These are phyloP conservation scores for Ypsolopha scabrella DNA, from an alignment of 2,888 invertebrate genomes.

Conservation along the genomic window DNA sequence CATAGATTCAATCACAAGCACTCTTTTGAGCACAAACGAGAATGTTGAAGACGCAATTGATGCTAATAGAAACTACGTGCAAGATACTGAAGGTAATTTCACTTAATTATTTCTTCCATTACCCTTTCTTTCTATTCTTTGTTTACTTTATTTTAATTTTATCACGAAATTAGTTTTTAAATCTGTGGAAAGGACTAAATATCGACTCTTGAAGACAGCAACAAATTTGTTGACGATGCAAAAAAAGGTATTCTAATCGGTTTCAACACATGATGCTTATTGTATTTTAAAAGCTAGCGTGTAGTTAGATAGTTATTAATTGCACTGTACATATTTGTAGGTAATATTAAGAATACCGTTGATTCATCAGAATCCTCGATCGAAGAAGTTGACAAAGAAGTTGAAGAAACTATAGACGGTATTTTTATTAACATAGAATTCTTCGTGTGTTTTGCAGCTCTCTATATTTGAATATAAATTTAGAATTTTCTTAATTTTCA, in stretches of 20 bases:
- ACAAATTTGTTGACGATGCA: too few species aligned
- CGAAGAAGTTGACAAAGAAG: slow-evolving; percentile 16
- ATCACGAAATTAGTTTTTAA: too few species aligned
- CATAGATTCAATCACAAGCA: slow-evolving; percentile 31
- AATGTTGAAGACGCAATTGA: slow-evolving; percentile 14
- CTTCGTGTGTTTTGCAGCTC: too few species aligned
- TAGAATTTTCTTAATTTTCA: too few species aligned
- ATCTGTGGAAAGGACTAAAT: too few species aligned
- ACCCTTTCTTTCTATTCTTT: slow-evolving; percentile 5
- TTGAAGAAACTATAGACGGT: slow-evolving; percentile 24
- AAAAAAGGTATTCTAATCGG: too few species aligned
- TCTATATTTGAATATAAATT: too few species aligned
- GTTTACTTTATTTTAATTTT: not conserved
- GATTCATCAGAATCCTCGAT: slow-evolving; percentile 14
- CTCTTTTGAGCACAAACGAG: slow-evolving; percentile 21
- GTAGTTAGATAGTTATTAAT: not conserved
- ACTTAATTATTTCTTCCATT: not conserved
- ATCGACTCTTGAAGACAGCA: too few species aligned
- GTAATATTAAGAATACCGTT: slow-evolving; percentile 20
- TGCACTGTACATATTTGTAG: slow-evolving; percentile 20
- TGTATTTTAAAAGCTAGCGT: not conserved
- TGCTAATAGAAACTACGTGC: not conserved
- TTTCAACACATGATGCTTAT: too few species aligned
- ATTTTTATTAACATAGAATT: slow-evolving; percentile 6
- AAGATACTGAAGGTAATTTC: slow-evolving; percentile 15